Conservation (phyloP, 2,888 invertebrate genomes). For the Sphecodes monilicornis region DNA sequence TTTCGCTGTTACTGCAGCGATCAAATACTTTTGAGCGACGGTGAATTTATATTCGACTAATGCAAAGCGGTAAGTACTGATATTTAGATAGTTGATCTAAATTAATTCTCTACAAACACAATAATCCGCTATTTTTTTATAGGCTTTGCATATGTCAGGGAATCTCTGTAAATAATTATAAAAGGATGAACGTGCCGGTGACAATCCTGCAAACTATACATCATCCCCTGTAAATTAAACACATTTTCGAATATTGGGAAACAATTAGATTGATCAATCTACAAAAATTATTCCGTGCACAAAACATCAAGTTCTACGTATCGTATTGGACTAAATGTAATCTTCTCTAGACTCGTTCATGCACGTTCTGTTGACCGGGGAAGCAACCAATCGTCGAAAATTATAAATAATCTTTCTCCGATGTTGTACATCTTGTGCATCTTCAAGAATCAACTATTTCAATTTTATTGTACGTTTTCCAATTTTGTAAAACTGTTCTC, state of each 20-base stretch:
- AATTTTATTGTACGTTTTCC: no score
- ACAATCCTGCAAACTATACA: constrained; percentile 1
- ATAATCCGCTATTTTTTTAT: neutral
- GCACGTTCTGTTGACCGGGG: neutral
- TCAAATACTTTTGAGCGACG: neutral
- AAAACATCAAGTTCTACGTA: neutral
- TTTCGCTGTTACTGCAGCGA: neutral
- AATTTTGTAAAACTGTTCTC: no score
- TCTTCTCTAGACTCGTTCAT: neutral
- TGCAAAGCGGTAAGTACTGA: neutral
- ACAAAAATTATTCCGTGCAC: constrained; percentile 9
- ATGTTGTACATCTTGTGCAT: neutral
- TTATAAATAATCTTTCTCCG: neutral
- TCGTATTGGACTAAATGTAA: neutral
- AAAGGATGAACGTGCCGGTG: neutral
- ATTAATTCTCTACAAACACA: neutral
- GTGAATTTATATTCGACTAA: neutral
- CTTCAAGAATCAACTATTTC: neutral
- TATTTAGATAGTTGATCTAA: neutral
- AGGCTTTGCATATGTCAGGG: neutral
- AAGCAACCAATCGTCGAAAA: neutral
- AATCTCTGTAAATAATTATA: neutral
- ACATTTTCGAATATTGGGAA: neutral
- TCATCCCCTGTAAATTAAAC: neutral
- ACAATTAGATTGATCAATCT: neutral